Evolutionary conservation across 2,888 invertebrate genomes (phyloP).

Genomic region (Hirtodrosophila alboralis): DNA sequence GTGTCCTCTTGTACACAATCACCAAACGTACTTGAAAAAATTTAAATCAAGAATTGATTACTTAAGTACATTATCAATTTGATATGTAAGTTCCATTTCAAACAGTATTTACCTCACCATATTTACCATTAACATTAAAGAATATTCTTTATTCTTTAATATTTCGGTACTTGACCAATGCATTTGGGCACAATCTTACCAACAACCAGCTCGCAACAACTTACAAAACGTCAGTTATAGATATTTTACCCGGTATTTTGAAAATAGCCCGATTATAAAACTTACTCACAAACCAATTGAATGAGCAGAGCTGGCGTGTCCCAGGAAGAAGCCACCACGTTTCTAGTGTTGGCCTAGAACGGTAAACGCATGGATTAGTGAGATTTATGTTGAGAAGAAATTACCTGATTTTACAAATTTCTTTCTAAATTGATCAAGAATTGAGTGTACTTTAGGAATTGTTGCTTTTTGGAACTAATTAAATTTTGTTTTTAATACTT

Average conservation of each 20-base stretch:
- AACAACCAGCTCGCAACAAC: conserved; percentile 37
- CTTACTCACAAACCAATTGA: conserved; percentile 51
- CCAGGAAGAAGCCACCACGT: conserved; percentile 56
- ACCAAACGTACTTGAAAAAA: conserved; percentile 70
- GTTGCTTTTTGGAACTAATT: conserved; percentile 49
- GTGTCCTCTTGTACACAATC: conserved; percentile 37
- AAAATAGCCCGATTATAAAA: conserved; percentile 36
- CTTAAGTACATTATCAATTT: conserved; percentile 33
- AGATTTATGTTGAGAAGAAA: conserved; percentile 64
- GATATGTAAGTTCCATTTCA: conserved; percentile 20
- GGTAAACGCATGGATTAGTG: conserved; percentile 76
- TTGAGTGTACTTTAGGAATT: conserved; percentile 34
- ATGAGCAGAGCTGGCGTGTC: conserved; percentile 40
- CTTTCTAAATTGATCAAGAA: conserved; percentile 33
- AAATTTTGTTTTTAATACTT: conserved; percentile 54
- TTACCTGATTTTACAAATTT: conserved; percentile 60
- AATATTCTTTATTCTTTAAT: conserved; percentile 12
- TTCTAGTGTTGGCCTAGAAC: conserved; percentile 77
- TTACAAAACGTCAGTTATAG: conserved; percentile 42
- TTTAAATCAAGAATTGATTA: conserved; percentile 71
- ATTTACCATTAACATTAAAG: conserved; percentile 14
- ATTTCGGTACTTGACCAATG: conserved; percentile 11
- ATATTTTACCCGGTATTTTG: conserved; percentile 6
- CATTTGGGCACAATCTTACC: conserved; percentile 44
- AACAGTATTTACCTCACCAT: conserved; percentile 23